Conservation (phyloP, 1,140 invertebrate species). For the Adelges cooleyi region DNA sequence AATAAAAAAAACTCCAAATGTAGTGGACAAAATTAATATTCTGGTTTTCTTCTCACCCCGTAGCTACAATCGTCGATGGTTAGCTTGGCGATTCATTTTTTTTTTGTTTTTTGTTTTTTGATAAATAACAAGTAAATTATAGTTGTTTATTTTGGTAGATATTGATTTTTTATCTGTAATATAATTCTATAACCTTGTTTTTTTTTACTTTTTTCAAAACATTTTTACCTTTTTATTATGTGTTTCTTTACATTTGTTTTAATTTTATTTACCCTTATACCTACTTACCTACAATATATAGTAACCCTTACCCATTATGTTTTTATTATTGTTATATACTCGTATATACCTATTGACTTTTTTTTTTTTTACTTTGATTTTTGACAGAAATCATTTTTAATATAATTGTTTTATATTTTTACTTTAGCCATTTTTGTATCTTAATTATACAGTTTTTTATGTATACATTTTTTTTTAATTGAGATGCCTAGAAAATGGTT, state of each 20-base stretch:
- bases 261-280: neutral
- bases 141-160: constrained; percentile 29
- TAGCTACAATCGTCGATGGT: constrained; percentile 14
- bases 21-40: constrained; percentile 23
- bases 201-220: constrained; percentile 1
- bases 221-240: constrained; percentile 12
- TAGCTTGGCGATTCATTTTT: constrained; percentile 20
- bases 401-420: too few relatives aligned
- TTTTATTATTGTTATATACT: neutral
- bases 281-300: too few relatives aligned
- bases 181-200: neutral
- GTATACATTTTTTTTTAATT: too few relatives aligned
- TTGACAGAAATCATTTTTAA: too few relatives aligned
- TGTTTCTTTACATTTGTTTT: neutral
- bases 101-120: neutral
- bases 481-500: neutral
- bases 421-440: too few relatives aligned
- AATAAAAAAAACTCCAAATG: constrained; percentile 15
- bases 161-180: constrained; percentile 33
- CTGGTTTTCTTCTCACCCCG: constrained; percentile 14
- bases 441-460: too few relatives aligned
- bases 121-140: constrained; percentile 20
- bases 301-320: neutral
- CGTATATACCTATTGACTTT: neutral
- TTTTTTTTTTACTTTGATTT: too few relatives aligned